Percentiles rank a stretch among this genome's conserved stretches.
Conservation (phyloP, 2,797 vertebrate genomes). For the Pelodytes ibericus region DNA sequence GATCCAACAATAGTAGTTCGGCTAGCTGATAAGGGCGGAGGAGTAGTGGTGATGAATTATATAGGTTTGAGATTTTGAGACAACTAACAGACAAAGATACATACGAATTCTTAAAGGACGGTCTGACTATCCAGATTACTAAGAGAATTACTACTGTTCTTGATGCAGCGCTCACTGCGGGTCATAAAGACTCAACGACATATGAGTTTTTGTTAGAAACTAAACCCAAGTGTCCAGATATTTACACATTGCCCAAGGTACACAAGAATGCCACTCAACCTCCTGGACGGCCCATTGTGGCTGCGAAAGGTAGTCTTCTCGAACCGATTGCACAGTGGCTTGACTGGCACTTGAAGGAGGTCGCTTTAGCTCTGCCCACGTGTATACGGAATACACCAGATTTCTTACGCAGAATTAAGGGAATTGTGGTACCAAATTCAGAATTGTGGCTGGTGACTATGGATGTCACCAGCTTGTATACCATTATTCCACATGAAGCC, state of each 20-base stretch:
- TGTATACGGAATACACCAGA: not conserved
- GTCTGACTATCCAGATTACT: too few relatives aligned
- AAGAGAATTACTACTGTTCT: not conserved
- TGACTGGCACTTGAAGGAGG: not conserved
- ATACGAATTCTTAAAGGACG: too few relatives aligned
- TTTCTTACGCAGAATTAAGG: accelerated
- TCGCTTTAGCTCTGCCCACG: too few relatives aligned
- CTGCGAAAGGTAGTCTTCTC: not conserved
- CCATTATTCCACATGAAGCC: not conserved
- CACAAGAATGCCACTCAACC: not conserved
- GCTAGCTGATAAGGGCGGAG: not conserved
- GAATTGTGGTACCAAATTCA: not conserved
- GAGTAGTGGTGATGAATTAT: not conserved
- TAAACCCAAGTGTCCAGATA: not conserved
- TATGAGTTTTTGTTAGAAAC: accelerated
- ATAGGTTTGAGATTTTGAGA: too few relatives aligned
- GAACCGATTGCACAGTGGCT: not conserved
- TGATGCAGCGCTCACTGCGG: not conserved
- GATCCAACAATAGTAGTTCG: not conserved
- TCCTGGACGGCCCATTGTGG: not conserved
- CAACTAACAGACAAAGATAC: not conserved
- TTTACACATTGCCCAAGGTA: not conserved
- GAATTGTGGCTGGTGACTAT: not conserved
- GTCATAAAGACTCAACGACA: not conserved
- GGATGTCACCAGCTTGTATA: not conserved